Evolutionary conservation across 2,888 invertebrate genomes (phyloP).

Genomic region (Tethea ocularis): DNA sequence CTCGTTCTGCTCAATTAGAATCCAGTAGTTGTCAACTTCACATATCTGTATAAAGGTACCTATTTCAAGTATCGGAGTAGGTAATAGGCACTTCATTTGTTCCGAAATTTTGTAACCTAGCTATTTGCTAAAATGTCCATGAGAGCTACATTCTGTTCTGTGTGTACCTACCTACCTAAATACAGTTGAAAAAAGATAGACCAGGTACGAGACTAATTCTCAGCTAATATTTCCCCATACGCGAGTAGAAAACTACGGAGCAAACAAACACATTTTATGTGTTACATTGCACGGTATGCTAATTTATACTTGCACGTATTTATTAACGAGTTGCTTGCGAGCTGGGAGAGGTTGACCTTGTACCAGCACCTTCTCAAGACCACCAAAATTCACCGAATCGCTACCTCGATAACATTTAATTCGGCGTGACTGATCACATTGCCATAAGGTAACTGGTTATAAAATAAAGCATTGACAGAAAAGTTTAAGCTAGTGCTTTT

Average conservation of each 20-base stretch:
- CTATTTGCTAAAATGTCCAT: too few relatives aligned
- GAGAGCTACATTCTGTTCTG: too few relatives aligned
- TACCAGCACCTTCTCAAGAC: slow-evolving; percentile 24
- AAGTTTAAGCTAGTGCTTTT: slow-evolving; percentile 16
- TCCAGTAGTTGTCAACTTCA: too few relatives aligned
- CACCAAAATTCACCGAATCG: slow-evolving; percentile 19
- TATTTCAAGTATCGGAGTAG: too few relatives aligned
- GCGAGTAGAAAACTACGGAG: too few relatives aligned
- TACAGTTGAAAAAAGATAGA: too few relatives aligned
- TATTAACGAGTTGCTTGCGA: slow-evolving; percentile 14
- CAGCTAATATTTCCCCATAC: not conserved
- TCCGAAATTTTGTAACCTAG: too few relatives aligned
- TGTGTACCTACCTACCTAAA: too few relatives aligned
- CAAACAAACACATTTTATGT: too few relatives aligned
- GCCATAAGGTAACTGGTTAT: slow-evolving; percentile 20
- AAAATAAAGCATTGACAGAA: slow-evolving; percentile 7
- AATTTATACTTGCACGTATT: slow-evolving; percentile 2
- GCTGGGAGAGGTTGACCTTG: slow-evolving; percentile 27
- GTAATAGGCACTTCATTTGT: too few relatives aligned
- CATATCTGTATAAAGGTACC: too few relatives aligned
- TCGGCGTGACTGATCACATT: slow-evolving; percentile 28
- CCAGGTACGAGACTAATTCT: not conserved
- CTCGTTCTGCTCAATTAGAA: too few relatives aligned
- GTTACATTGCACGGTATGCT: not conserved
- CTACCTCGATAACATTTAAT: slow-evolving; percentile 29